Base-by-base conservation (phyloP, 2,797 vertebrate species). In the Scomberomorus guttatus region DNA sequence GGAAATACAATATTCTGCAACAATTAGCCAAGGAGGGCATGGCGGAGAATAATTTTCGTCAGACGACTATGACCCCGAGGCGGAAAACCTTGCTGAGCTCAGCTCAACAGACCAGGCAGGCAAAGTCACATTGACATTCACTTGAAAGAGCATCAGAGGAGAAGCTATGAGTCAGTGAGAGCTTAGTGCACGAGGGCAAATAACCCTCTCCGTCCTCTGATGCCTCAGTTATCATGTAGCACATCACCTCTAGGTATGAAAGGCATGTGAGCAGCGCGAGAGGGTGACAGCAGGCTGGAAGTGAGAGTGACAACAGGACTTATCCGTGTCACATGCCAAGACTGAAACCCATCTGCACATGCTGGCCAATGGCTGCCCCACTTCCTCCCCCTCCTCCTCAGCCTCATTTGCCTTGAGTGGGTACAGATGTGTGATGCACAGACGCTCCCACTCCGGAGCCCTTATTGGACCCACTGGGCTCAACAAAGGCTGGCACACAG, bases 401-500 rank as follows among this genome's bases (percentile, higher is more conserved):
- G 71, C 73, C 78, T 86, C 72, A 15, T 55, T 89, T 18, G 89
- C 88, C 88, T 90, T 74, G 80, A 92, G 88, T 92, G 91, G 83
- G 80, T 92, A 82, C 92, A 92, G 92, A 93, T 92, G 92, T 93
- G 89, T 67, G 88, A 89, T 86, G 77, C 63, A 74, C 81, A 86
- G 71, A 88, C 84, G 64, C 71, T 75, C 77, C 77, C 83, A 84
- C 87, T 91, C 86, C 6, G n/a, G 60, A 84, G 86, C 32, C 65
- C 79, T 90, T 63, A 81, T 79, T 88, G 89, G 84, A 90, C 87
- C 91, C 85, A 89, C 77, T n/a, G 84, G 88, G 85, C 83, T 88
- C 77, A 82, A 91, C 84, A 90, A 83, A 80, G 67, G 59, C 81
- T 81, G 82, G 77, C 83, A 83, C 81, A 77, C 81, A 81, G 86